Evolutionary conservation across 1,140 invertebrate genomes (phyloP), one percentile per base, ranked within the genome.

Genomic region (Solenopsis fugax): DNA sequence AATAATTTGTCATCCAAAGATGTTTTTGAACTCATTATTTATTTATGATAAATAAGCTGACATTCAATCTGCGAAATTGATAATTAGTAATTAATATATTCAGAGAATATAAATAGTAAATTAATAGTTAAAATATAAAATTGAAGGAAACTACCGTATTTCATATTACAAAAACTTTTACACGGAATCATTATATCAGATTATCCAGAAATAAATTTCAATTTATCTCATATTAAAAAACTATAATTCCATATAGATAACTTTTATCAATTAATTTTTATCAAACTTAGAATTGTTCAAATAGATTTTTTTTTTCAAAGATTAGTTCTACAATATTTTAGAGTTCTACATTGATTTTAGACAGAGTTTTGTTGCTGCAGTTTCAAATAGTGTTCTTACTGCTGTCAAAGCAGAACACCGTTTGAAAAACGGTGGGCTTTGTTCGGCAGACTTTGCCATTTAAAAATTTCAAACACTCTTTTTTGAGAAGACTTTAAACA

Each of bases 191-290:
- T 37, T 56, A 34, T 45, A 29, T 64, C 18, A 54, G 4, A n/a
- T 64, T 45, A 45, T 29, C 37, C 56, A 64, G 56, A 77, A 77
- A 77, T 77, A 77, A 77, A 48, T 62, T 64, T 77, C 56, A 5
- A 76, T 45, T 77, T 60, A 48, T 48, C 29, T 76, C 16, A 45
- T 13, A 3, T 9, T 24, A 21, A 75, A 41, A 5, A 29, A 5
- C 21, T 62, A 0, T n/a, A 58, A 58, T 0, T 56, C 6, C 21
- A 12, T 12, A 13, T 41, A 21, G 45, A 54, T 54, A 50, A 37
- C 56, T 4, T 58, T 24, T 13, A 12, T 37, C 21, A 56, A 56
- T 34, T 29, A 37, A n/a, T n/a, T n/a, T n/a, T n/a, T n/a, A n/a
- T n/a, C n/a, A n/a, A 50, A 50, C 6, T 71, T 29, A 71, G 9